These are phyloP conservation scores for Stenchaetothrips biformis DNA, from an alignment of 2,888 invertebrate species.

Conservation along the genomic window DNA sequence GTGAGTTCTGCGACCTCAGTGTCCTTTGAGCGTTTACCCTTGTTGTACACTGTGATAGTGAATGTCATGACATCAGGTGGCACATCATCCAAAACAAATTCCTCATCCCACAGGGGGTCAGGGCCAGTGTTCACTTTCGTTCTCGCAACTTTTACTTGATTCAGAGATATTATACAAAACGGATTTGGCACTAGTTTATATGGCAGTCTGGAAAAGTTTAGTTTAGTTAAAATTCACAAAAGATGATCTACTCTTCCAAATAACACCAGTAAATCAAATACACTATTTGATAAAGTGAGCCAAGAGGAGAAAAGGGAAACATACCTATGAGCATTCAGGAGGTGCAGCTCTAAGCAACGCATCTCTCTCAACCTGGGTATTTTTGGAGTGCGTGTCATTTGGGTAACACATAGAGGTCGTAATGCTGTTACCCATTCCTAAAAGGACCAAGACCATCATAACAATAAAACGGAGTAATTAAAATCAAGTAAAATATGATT, in stretches of 20 bases:
- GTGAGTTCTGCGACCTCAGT: constrained; percentile 89
- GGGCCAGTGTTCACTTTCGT: constrained; percentile 85
- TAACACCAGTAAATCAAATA: too few relatives aligned
- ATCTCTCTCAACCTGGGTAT: constrained; percentile 82
- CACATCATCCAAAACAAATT: constrained; percentile 92
- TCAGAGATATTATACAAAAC: constrained; percentile 83
- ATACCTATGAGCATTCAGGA: constrained; percentile 78
- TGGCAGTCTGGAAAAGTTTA: constrained; percentile 57
- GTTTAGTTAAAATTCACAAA: constrained; percentile 14
- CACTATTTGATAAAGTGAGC: too few relatives aligned
- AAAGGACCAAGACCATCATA: constrained; percentile 26
- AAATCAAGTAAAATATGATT: background rate
- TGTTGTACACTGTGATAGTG: constrained; percentile 86
- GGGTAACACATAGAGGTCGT: constrained; percentile 84
- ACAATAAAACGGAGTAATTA: background rate
- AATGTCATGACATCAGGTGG: constrained; percentile 92
- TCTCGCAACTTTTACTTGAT: constrained; percentile 81
- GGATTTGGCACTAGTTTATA: constrained; percentile 89
- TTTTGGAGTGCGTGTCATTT: constrained; percentile 76
- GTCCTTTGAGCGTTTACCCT: constrained; percentile 91
- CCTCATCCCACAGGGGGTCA: constrained; percentile 95
- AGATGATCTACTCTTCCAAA: background rate
- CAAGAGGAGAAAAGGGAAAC: background rate
- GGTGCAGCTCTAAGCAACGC: constrained; percentile 81
- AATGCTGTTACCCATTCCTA: constrained; percentile 87